A percentile compares a stretch with the other conserved stretches of the same genome.
These are phyloP conservation scores for Sinocyclocheilus anshuiensis DNA, from an alignment of 2,113 vertebrate species.

Conservation along the genomic window DNA sequence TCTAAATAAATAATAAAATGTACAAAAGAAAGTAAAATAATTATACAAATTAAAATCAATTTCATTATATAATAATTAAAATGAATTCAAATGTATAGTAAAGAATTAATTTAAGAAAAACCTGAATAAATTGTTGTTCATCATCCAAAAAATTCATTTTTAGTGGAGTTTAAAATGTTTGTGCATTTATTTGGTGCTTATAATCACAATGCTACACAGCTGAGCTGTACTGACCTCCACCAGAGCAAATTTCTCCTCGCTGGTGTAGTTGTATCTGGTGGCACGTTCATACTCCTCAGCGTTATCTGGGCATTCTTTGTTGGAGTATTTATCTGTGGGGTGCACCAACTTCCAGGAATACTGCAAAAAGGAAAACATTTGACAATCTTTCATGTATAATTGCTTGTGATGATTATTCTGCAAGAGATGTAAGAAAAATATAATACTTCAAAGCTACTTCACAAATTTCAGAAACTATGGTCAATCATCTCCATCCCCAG, in stretches of 20 bases:
- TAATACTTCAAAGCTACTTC: background rate
- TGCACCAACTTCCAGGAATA: conserved; percentile 90
- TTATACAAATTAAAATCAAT: too few species aligned
- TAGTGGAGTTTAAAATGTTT: background rate
- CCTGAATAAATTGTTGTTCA: too few species aligned
- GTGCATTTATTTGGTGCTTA: background rate
- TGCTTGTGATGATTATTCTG: background rate
- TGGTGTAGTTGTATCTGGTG: conserved; percentile 88
- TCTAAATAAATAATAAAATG: background rate
- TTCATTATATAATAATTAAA: too few species aligned
- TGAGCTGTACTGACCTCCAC: conserved; percentile 78
- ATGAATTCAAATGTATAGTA: too few species aligned
- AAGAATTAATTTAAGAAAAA: too few species aligned
- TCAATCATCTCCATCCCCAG: background rate
- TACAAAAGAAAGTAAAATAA: too few species aligned
- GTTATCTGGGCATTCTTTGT: conserved; percentile 89
- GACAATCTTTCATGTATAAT: background rate
- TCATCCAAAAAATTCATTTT: background rate
- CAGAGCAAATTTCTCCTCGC: conserved; percentile 88
- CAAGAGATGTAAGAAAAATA: background rate
- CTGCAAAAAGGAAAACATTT: conserved; percentile 61
- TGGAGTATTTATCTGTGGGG: conserved; percentile 89
- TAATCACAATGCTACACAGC: background rate
- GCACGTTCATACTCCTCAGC: conserved; percentile 88
- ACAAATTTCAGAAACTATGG: background rate